Conservation (phyloP, 2,113 vertebrate species). For the Rhombomys opimus region DNA sequence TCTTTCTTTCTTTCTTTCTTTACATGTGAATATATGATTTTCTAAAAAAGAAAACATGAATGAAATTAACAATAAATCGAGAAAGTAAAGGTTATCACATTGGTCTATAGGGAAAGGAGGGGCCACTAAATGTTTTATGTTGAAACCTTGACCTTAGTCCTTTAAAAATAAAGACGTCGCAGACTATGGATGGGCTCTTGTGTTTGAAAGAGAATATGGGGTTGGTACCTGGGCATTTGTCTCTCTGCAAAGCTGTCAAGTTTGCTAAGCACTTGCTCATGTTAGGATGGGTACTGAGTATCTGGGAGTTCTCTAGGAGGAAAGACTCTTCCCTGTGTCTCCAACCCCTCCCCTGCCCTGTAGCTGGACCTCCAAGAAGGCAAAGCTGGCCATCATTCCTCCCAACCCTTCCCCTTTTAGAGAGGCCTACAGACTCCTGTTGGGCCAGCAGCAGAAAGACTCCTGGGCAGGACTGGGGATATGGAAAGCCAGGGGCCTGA, state of each 20-base stretch:
- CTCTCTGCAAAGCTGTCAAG: neutral
- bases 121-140: neutral
- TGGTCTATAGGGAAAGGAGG: neutral
- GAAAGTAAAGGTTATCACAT: constrained; percentile 3
- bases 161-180: neutral
- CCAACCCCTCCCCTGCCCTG: neutral
- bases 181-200: neutral
- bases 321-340: neutral
- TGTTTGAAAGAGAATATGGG: neutral
- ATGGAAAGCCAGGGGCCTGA: neutral
- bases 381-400: neutral
- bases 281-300: neutral
- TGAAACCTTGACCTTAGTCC: neutral
- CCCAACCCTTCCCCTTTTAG: neutral
- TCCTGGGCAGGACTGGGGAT: neutral
- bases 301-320: neutral
- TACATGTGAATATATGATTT: neutral
- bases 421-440: neutral
- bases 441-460: neutral
- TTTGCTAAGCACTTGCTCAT: neutral
- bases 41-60: neutral
- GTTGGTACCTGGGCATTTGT: neutral
- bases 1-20: too few relatives aligned
- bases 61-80: neutral
- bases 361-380: neutral